Evolutionary conservation across 2,797 vertebrate species (phyloP), one percentile per base, ranked within the genome.

Genomic region (Lithobates sylvaticus): DNA sequence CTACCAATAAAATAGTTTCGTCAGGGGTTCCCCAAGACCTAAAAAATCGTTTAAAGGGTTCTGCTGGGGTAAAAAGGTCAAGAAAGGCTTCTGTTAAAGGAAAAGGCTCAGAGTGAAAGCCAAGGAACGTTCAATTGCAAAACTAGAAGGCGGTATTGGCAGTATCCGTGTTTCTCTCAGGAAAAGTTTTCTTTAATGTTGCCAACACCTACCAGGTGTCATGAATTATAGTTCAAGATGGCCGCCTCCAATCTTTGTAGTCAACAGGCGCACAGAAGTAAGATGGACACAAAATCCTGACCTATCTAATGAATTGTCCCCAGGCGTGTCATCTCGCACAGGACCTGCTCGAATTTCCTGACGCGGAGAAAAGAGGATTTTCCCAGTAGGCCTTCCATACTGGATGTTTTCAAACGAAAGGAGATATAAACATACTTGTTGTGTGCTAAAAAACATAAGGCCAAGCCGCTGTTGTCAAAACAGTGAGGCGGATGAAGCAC

Each of bases 401-500:
- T 18, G 39, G 29, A 70, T 84, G 85, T 78, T 2, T 77, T 87
- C 3, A n/a, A 58, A 84, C 81, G 84, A 84, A 72, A 47, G 42
- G 8, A 36, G 7, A 54, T 47, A 73, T 13, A 68, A 36, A 36
- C 39, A 39, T 44, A 0, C 0, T 18, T 39, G 27, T 13, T 68
- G n/a, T 5, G 10, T 34, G 10, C 70, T 21, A 36, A 71, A 84
- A 78, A 61, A 76, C 10, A 23, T 0, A 4, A 65, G 77, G 12
- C 1, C 70, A 83, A 10, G 65, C 88, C 2, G 47, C 16, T 84
- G 84, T 81, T 78, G 76, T 27, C 84, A 84, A 71, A 88, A 76
- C 3, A 29, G 29, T 23, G 36, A 72, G 67, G n/a, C 65, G 47
- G 79, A 75, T 84, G 71, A 78, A 61, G 23, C 23, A 16, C 4